A percentile compares a stretch with the other conserved stretches of the same genome.
These are phyloP conservation scores for Malacoraja senta DNA, from an alignment of 2,797 vertebrate genomes.

Conservation along the genomic window DNA sequence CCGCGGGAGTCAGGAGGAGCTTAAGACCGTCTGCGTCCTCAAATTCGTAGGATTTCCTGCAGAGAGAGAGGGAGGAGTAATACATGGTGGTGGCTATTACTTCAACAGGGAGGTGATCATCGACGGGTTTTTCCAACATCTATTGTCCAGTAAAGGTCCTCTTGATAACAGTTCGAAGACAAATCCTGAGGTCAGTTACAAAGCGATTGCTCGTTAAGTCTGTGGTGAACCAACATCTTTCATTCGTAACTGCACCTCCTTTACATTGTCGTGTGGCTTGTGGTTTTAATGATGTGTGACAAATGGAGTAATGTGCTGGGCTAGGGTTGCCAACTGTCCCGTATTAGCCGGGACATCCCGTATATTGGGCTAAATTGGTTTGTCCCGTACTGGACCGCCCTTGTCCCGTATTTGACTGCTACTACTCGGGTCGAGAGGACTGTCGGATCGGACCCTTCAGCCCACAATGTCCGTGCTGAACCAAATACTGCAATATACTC, in stretches of 20 bases:
- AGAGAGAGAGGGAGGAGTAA: neutral
- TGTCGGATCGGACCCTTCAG: too few species aligned
- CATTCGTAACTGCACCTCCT: neutral
- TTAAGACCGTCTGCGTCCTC: conserved; percentile 79
- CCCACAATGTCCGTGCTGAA: too few species aligned
- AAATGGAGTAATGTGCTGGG: neutral
- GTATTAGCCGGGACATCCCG: too few species aligned
- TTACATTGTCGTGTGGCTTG: neutral
- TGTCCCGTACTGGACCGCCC: too few species aligned
- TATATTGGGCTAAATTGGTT: too few species aligned
- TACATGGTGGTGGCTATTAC: neutral
- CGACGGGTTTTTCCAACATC: too few species aligned
- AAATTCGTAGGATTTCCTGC: conserved; percentile 97
- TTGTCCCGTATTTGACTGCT: too few species aligned
- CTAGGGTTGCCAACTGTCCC: too few species aligned
- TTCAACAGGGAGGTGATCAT: too few species aligned
- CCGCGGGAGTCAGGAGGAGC: conserved; percentile 49
- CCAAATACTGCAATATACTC: too few species aligned
- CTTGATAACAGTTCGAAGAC: neutral
- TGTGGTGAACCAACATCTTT: neutral
- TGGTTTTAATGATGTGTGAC: neutral
- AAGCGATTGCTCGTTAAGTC: neutral
- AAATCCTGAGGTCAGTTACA: neutral
- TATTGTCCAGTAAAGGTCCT: too few species aligned
- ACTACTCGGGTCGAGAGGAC: too few species aligned